Conservation (phyloP, 2,113 vertebrate genomes). For the human region GRCh38 chr19:3278001-3278500, state of each 20-base stretch:
- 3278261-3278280: neutral
- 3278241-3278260: neutral
- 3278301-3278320: neutral
- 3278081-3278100: conserved; percentile 98
- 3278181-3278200: neutral
- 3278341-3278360: too few species aligned
- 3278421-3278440: neutral
- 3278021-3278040: conserved; percentile 94
- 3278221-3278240: neutral
- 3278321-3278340: too few species aligned
- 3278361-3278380: too few species aligned
- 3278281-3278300: too few species aligned
- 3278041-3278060: conserved; percentile 99
- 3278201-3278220: neutral
- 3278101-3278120: conserved; percentile 98
- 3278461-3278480: neutral
- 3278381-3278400: fast-evolving
- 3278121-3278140: neutral
- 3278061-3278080: conserved; percentile 98
- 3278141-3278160: fast-evolving
- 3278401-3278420: neutral
- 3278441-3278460: neutral
- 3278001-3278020: conserved; percentile 22
- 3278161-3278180: neutral
- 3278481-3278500: neutral